Base-by-base conservation (phyloP, 2,888 invertebrate genomes). In the Leucophora obtusa region DNA sequence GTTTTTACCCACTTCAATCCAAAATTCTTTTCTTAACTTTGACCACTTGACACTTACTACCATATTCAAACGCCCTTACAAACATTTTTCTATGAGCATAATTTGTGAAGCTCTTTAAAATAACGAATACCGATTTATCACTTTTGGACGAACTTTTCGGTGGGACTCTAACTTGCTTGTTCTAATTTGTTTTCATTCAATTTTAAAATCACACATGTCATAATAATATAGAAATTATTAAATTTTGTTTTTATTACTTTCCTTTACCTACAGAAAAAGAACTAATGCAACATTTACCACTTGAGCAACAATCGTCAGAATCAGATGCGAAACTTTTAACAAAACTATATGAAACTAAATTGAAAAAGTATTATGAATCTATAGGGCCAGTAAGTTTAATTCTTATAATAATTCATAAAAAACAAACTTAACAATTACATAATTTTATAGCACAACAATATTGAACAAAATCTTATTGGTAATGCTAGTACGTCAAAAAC, bases 351-450 rank as follows among this genome's bases (percentile, higher is more conserved):
- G 93, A 95, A 86, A 95, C 95, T 82, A 94, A 96, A 86, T 89
- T 98, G 60, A 96, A 97, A 89, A 96, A 97, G 88, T 97, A 97
- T 89, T 94, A 96, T 85, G 94, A 95, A 77, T 92, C 93, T 4
- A 79, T 87, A 43, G 84, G 83, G 18, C 82, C 85, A 8, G 87
- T 87, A 85, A 84, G 80, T 54, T 54, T 28, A 28, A 28, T 28
- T 28, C 7, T 28, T 28, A 7, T 28, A 28, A 28, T 28, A 6
- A 7, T 1, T 28, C 7, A 17, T 47, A 33, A 15, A 15, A 15
- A 15, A 9, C 24, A 0, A 54, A 54, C 28, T 28, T 28, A 56
- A 8, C 9, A 7, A 2, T 33, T 28, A 9, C n/a, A n/a, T 47
- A 14, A 14, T 10, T 50, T 15, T 43, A 14, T 28, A 86, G 85